A percentile compares a stretch with the other conserved stretches of the same genome.
Evolutionary conservation across 2,797 vertebrate species (phyloP).

Genomic region (Apogon talboti): DNA sequence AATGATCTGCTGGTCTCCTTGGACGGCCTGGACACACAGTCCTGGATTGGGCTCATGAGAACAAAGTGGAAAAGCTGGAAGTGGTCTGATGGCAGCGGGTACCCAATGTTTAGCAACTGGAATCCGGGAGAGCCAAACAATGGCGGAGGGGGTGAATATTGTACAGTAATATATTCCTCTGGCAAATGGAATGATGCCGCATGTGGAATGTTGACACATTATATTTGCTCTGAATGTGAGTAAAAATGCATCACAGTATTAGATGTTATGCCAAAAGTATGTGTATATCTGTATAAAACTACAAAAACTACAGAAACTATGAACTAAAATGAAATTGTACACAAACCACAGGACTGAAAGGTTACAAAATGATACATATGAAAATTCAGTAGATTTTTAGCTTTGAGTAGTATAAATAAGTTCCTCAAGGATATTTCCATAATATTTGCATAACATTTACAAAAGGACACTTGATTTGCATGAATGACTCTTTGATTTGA

Average conservation of each 20-base stretch:
- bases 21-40: not conserved
- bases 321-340: too few relatives aligned
- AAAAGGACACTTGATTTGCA: too few relatives aligned
- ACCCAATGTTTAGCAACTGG: not conserved
- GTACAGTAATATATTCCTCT: not conserved
- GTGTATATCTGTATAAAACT: not conserved
- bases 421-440: too few relatives aligned
- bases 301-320: too few relatives aligned
- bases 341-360: too few relatives aligned
- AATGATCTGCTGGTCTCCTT: not conserved
- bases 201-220: rapidly evolving
- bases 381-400: too few relatives aligned
- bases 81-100: slow-evolving; percentile 51
- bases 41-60: slow-evolving; percentile 59
- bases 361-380: too few relatives aligned
- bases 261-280: not conserved
- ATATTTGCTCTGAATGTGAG: slow-evolving; percentile 48
- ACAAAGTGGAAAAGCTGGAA: not conserved
- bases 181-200: rapidly evolving
- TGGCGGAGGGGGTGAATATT: rapidly evolving
- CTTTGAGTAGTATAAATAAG: too few relatives aligned
- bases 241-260: not conserved
- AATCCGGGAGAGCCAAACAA: rapidly evolving
- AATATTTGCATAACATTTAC: too few relatives aligned
- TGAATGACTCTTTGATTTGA: too few relatives aligned